Percentiles rank a stretch among this genome's conserved stretches.
phyloP scores from a whole-genome alignment of 2,888 invertebrate genomes.

The Rhodophaea formosa region DNA sequence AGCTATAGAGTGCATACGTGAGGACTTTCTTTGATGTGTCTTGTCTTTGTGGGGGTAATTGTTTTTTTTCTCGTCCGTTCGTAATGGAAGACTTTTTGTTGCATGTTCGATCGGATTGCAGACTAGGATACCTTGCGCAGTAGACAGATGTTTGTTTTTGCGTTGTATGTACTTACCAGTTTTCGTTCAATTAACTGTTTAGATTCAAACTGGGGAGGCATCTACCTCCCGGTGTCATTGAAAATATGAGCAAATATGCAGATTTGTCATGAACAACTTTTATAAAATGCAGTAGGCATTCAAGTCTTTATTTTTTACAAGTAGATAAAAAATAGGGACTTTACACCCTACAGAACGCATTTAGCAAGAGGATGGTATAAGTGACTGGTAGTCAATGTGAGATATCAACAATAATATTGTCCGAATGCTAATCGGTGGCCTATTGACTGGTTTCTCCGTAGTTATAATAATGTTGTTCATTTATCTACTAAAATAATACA shows the following conservation, averaged over 20 bases:
- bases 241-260: background rate
- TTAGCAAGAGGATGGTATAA: no score
- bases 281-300: no score
- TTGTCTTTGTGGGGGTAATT: slow-evolving; percentile 58
- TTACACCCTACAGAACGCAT: no score
- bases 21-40: slow-evolving; percentile 73
- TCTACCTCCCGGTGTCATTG: background rate
- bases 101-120: background rate
- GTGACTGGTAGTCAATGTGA: no score
- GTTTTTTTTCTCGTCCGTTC: slow-evolving; percentile 17
- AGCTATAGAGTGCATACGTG: slow-evolving; percentile 76
- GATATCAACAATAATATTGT: no score
- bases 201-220: background rate
- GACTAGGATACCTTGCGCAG: background rate
- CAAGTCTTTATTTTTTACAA: no score
- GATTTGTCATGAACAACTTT: background rate
- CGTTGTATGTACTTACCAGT: background rate
- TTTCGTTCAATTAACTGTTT: background rate
- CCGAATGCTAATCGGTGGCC: no score
- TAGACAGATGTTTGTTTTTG: background rate
- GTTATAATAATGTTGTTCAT: no score
- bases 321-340: no score
- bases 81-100: slow-evolving; percentile 2
- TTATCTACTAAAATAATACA: no score
- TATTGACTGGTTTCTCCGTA: no score